Base-by-base conservation (phyloP, 1,140 invertebrate genomes). In the Macrobrachium rosenbergii region DNA sequence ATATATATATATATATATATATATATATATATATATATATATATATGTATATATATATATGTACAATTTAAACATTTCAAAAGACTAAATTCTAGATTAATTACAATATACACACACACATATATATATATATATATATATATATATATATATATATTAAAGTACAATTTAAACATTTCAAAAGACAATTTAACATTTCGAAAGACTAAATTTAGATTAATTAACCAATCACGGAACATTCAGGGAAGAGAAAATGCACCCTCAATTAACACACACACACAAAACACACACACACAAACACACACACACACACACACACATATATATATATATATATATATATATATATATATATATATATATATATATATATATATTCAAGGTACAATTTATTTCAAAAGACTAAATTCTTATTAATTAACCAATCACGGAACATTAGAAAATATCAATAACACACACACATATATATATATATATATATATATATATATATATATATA, bases 101-200 rank as follows among this genome's bases (percentile, higher is more conserved):
- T n/a, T n/a, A n/a, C n/a, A n/a, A 23, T 19, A 69, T 69, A 69
- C n/a, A 69, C n/a, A 19, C 19, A 21, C 19, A 69, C n/a, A 69
- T 69, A 69, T 69, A 69, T 69, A 69, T 69, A 69, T 69, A 69
- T 69, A 69, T 69, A 69, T 69, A 69, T 69, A 69, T 69, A 69
- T 69, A 69, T 69, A 69, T 69, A 69, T 69, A 69, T 69, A 69
- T 69, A 69, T 69, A 69, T 69, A 69, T 23, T n/a, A n/a, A n/a
- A n/a, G n/a, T 69, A 23, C 21, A 69, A 37, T 37, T 37, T 37
- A 37, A 37, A 37, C 28, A 37, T 37, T 37, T 37, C 28, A 37
- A 37, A 37, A 37, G 28, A 23, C 21, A 69, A 37, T 37, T 37
- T 37, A 37, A 37, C 28, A 37, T 37, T 37, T 37, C 28, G 3